Evolutionary conservation across 1,140 invertebrate species (phyloP), one percentile per base, ranked within the genome.

Genomic region (Papilio xuthus): DNA sequence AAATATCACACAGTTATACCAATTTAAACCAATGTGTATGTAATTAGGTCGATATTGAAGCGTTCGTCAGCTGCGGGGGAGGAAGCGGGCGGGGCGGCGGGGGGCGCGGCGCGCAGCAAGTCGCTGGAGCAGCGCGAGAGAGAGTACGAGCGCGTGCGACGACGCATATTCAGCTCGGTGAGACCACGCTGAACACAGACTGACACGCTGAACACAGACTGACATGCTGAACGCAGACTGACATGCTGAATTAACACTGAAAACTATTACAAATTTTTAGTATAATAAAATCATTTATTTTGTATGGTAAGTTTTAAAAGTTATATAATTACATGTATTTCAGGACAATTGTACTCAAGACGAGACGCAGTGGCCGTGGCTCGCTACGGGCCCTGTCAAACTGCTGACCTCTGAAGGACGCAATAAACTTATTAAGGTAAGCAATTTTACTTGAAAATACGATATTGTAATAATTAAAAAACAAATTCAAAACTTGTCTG

Each of bases 121-220:
- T 98, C 97, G 83, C 97, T 98, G 86, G 98, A 99, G 91, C 98
- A 99, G 91, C 94, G 98, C 32, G 97, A 98, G 88, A 96, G 97
- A 85, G 97, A 98, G 81, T 98, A 98, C 90, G 97, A 98, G 85
- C 96, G 96, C 85, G 97, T 96, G 32, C 94, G 97, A 50, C 95
- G 96, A 82, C 95, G 98, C 90, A 98, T 98, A 92, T 98, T 98
- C 86, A 97, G 97, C 79, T 93, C 89, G 77, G 89, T 92, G 74
- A 82, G 83, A 79, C 23, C 23, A 23, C 20, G 20, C 20, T 60
- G 20, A 60, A 23, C 20, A 23, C n/a, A 60, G n/a, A 60, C 6
- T 50, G 47, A 60, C 9, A 26, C 1, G 8, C 53, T 60, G 8
- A 23, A 23, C 7, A 23, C n/a, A 60, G 0, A 60, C 20, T 60